Conservation (phyloP, 2,888 invertebrate genomes). For the Eretmocerus hayati region DNA sequence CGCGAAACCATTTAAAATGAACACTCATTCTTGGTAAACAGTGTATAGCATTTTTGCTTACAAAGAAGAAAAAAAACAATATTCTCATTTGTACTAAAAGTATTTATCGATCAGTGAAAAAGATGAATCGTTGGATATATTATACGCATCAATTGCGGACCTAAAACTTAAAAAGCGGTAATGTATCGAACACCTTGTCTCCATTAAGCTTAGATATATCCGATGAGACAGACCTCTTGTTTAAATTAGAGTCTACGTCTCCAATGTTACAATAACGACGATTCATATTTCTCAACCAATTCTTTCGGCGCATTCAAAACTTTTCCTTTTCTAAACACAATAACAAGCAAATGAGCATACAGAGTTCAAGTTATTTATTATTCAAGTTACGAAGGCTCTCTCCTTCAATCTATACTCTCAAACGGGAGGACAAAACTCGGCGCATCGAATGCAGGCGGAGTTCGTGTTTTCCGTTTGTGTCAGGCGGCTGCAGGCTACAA, state of each 20-base stretch:
- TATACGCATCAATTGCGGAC: slow-evolving; percentile 18
- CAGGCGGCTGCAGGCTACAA: slow-evolving; percentile 15
- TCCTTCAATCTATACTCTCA: background rate
- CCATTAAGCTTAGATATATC: slow-evolving; percentile 23
- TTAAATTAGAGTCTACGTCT: slow-evolving; percentile 22
- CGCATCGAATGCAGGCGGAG: slow-evolving; percentile 15
- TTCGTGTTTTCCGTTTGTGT: slow-evolving; percentile 9
- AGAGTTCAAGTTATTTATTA: slow-evolving; percentile 8
- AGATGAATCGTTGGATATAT: slow-evolving; percentile 24
- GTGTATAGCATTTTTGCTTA: slow-evolving; percentile 15
- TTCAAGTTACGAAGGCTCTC: slow-evolving; percentile 7
- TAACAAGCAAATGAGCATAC: slow-evolving; percentile 22
- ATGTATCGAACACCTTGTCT: slow-evolving; percentile 25
- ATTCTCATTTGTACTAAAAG: slow-evolving; percentile 21
- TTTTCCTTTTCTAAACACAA: slow-evolving; percentile 16
- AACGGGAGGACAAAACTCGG: slow-evolving; percentile 13
- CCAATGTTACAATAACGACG: slow-evolving; percentile 22
- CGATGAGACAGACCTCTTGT: slow-evolving; percentile 17
- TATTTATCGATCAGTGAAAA: slow-evolving; percentile 23
- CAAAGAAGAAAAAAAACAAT: slow-evolving; percentile 14
- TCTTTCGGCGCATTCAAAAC: slow-evolving; percentile 20
- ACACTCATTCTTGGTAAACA: slow-evolving; percentile 18
- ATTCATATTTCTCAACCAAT: slow-evolving; percentile 25
- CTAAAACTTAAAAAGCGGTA: slow-evolving; percentile 23
- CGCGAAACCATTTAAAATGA: slow-evolving; percentile 14